phyloP scores from a whole-genome alignment of 1,140 invertebrate genomes.

The Cotesia vestalis region DNA sequence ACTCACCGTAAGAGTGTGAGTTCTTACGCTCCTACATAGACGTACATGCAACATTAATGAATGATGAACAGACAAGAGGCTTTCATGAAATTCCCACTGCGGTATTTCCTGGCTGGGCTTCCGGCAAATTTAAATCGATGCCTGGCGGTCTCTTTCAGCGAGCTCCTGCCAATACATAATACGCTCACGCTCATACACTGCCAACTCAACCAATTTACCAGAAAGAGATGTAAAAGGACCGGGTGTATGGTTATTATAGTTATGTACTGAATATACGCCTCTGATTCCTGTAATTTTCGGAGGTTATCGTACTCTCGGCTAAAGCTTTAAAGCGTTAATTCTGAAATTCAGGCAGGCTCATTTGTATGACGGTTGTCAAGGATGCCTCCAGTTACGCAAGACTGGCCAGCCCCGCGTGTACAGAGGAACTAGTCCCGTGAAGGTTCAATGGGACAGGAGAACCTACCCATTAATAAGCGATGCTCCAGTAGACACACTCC shows the following conservation, averaged over 20 bases:
- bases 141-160: no score
- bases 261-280: no score
- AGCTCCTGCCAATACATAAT: neutral
- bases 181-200: neutral
- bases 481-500: slow-evolving; percentile 34
- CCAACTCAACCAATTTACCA: no score
- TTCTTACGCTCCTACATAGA: neutral
- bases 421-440: slow-evolving; percentile 10
- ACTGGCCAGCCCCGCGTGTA: slow-evolving; percentile 7
- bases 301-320: no score
- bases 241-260: no score
- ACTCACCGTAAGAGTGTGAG: slow-evolving; percentile 17
- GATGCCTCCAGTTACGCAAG: slow-evolving; percentile 3
- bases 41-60: slow-evolving; percentile 11
- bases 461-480: slow-evolving; percentile 36
- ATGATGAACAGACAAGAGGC: slow-evolving; percentile 16
- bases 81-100: slow-evolving; percentile 23
- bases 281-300: no score
- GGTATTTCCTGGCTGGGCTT: neutral
- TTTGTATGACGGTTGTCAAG: neutral
- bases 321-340: neutral
- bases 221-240: no score
- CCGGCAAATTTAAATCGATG: slow-evolving; percentile 13
- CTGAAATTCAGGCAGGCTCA: neutral
- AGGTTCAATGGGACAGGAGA: slow-evolving; percentile 34